Evolutionary conservation across 2,797 vertebrate species (phyloP), one percentile per base, ranked within the genome.

Genomic region (Sphenodon punctatus): DNA sequence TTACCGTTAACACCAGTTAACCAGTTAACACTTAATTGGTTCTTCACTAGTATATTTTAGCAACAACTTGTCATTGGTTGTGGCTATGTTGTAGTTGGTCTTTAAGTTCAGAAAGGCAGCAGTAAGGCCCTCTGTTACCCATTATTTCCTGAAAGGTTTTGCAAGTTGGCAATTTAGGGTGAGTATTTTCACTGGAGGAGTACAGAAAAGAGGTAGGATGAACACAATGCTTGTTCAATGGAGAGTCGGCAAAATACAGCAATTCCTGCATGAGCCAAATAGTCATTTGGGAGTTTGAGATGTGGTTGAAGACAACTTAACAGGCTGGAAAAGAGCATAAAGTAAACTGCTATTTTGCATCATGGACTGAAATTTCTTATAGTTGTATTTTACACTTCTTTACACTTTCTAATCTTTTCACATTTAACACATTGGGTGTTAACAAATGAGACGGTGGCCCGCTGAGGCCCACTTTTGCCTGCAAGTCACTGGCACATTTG

Each of bases 351-450:
- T 51, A 20, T 10, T 15, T 6, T 65, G 42, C 20, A 64, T 42
- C n/a, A 65, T 7, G 49, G 20, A 4, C 34, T 78, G 46, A 66
- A 70, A 38, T 10, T 16, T 25, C 61, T 69, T 46, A n/a, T n/a
- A n/a, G n/a, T 82, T 84, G 20, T 2, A 16, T 14, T 72, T 69
- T 12, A 27, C 2, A 0, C 4, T 72, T 78, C 41, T 32, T 32
- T 43, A 20, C 85, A 32, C 55, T 5, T 64, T 67, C 72, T 65
- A 89, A 58, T 77, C 23, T 17, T 83, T 71, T 60, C 77, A 25
- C 38, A 80, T 42, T 3, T 65, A 59, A 80, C 16, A 58, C 30
- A 51, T 2, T 0, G n/a, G n/a, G n/a, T n/a, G n/a, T n/a, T n/a
- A n/a, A n/a, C n/a, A n/a, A n/a, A n/a, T n/a, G n/a, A n/a, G n/a